These are phyloP conservation scores for Melanaphis sacchari DNA, from an alignment of 1,140 invertebrate species.

Conservation along the genomic window DNA sequence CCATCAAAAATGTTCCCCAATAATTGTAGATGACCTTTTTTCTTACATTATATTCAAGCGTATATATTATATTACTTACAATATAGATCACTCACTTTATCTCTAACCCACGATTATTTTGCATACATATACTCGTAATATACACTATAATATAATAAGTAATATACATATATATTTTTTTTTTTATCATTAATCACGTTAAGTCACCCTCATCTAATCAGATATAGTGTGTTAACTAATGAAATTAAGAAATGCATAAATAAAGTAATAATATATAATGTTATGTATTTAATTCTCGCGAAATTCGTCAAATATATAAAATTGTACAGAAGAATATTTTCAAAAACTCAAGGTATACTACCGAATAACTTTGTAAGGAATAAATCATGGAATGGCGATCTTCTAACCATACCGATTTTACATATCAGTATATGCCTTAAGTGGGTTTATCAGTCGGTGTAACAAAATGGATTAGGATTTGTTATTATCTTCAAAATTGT, in stretches of 20 bases:
- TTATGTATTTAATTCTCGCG: background rate
- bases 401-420: background rate
- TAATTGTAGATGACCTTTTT: background rate
- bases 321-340: background rate
- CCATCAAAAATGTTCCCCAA: background rate
- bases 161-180: too few relatives aligned
- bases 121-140: too few relatives aligned
- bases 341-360: background rate
- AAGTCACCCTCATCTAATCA: background rate
- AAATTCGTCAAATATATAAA: background rate
- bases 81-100: background rate
- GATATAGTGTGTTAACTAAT: background rate
- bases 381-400: background rate
- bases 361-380: background rate
- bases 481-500: constrained; percentile 39
- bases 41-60: background rate
- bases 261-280: background rate
- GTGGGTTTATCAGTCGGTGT: constrained; percentile 29
- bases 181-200: background rate
- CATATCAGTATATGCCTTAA: background rate
- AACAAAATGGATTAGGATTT: constrained; percentile 47
- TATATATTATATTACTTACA: background rate
- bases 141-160: background rate
- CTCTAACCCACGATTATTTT: too few relatives aligned
- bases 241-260: background rate